A percentile compares a stretch with the other conserved stretches of the same genome.
These are phyloP conservation scores for Tethea ocularis DNA, from an alignment of 2,888 invertebrate genomes.

Conservation along the genomic window DNA sequence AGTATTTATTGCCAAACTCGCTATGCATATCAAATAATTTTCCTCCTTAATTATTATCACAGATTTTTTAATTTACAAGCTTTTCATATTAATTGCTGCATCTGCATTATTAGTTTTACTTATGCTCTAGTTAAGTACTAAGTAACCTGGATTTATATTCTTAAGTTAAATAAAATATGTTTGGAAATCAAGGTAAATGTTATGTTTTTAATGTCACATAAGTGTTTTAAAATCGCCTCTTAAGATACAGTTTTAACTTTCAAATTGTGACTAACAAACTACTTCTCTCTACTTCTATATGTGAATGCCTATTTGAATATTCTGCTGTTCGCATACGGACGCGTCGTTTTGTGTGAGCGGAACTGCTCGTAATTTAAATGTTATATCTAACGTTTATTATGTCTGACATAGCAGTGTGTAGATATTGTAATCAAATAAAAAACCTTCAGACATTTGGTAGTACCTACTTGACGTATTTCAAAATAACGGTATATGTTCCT, in stretches of 20 bases:
- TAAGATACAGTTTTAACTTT: background rate
- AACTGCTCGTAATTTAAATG: background rate
- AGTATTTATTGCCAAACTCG: background rate
- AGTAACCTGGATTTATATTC: background rate
- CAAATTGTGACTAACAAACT: background rate
- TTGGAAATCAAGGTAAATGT: background rate
- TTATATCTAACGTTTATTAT: background rate
- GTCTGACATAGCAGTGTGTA: too few relatives aligned
- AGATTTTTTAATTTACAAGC: background rate
- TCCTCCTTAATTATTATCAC: background rate
- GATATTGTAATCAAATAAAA: too few relatives aligned
- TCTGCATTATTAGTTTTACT: background rate
- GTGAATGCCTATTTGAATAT: background rate
- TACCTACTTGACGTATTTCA: too few relatives aligned
- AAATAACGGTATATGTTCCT: too few relatives aligned
- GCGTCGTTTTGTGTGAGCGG: background rate
- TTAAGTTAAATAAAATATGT: background rate
- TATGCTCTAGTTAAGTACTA: background rate
- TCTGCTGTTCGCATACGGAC: background rate
- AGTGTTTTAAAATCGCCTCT: constrained; percentile 1
- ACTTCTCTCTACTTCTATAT: constrained; percentile 8
- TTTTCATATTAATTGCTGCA: background rate
- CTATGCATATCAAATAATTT: background rate
- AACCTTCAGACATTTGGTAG: too few relatives aligned
- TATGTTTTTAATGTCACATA: background rate